phyloP scores from a whole-genome alignment of 2,888 invertebrate genomes.

The Clitarchus hookeri region DNA sequence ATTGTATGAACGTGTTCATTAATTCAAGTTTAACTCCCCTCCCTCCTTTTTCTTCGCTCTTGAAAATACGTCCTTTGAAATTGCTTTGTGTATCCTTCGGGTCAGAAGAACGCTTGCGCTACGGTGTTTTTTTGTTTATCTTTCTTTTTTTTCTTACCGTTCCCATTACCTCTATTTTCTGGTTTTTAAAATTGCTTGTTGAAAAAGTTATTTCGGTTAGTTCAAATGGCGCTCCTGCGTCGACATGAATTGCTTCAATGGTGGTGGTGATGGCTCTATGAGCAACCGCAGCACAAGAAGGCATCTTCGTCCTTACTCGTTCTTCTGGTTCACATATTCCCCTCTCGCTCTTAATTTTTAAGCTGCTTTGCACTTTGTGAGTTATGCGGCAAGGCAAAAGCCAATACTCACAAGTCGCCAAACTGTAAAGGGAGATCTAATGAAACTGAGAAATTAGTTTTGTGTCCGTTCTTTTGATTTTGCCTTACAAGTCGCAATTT shows the following conservation, averaged over 20 bases:
- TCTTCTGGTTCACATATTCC: background rate
- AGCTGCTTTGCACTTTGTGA: background rate
- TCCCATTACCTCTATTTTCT: background rate
- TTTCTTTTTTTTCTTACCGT: background rate
- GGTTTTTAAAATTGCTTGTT: background rate
- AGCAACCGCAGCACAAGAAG: background rate
- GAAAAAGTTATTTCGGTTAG: constrained; percentile 14
- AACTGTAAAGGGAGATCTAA: too few relatives aligned
- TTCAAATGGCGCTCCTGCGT: background rate
- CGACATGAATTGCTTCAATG: background rate
- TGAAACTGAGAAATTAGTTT: too few relatives aligned
- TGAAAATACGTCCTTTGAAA: background rate
- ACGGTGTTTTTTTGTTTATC: background rate
- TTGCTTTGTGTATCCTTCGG: constrained; percentile 5
- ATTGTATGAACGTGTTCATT: background rate
- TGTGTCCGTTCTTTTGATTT: too few relatives aligned
- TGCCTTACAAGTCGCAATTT: too few relatives aligned
- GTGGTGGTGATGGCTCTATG: background rate
- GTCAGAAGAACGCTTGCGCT: background rate
- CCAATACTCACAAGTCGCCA: too few relatives aligned
- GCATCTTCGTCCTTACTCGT: background rate
- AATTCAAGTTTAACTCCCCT: background rate
- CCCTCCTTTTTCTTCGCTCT: background rate
- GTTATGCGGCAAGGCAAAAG: background rate
- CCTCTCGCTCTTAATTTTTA: background rate